Base-by-base conservation (phyloP, 2,888 invertebrate genomes). In the Archaeoteleia sp. region DNA sequence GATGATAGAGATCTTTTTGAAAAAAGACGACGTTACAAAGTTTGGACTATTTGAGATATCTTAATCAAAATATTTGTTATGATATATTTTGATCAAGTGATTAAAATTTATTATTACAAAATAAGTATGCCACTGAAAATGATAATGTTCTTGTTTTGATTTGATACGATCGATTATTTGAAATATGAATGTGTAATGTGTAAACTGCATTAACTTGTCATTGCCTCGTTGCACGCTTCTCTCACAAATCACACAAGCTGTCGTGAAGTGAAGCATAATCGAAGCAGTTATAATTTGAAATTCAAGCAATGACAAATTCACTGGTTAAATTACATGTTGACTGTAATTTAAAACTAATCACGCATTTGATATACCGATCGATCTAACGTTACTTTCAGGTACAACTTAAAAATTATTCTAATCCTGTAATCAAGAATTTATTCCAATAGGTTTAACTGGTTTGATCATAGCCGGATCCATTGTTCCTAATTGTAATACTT, bases 301-400 rank as follows among this genome's bases (percentile, higher is more conserved):
- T 8, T 29, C 8, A 9, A 29, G 9, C 8, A 29, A 9, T 48
- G 23, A 40, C 2, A n/a, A n/a, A 34, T 75, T 71, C 73, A 67
- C 63, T 62, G 76, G 76, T 75, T 68, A 74, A 62, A 78, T 82
- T 82, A 74, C 82, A 82, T 82, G 82, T 54, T 48, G 43, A 80
- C 78, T 77, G 74, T 70, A 4, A 20, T 5, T 20, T 5, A 20
- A 20, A 20, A 74, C 74, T 76, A 78, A 73, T 70, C 34, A 65
- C 57, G 42, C 55, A 67, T 71, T 70, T 75, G 62, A 60, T 71
- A 67, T 77, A 79, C 70, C 76, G 76, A 75, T 79, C 74, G 77
- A 83, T 80, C 73, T 80, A 80, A 80, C 79, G 78, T 83, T 84
- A 84, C 79, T 85, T 85, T 84, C 84, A 85, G 84, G 84, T 83